Base-by-base conservation (phyloP, 1,140 invertebrate genomes). In the Bombus waltoni region DNA sequence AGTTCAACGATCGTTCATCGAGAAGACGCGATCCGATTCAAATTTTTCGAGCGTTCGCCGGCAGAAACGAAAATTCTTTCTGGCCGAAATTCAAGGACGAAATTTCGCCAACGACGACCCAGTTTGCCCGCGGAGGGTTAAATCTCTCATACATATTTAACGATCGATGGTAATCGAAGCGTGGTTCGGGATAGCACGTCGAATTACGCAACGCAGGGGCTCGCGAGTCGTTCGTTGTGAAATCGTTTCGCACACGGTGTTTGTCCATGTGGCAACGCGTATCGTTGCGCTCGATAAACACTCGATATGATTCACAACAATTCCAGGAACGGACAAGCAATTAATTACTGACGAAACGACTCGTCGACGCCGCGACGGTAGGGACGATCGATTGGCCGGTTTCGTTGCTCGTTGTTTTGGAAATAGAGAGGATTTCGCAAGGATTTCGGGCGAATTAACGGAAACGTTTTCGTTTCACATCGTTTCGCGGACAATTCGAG, bases 121-220 rank as follows among this genome's bases (percentile, higher is more conserved):
- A 22, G 18, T 53, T 53, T 53, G 6, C 47, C 18, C 18, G 2
- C 47, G 22, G 18, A 53, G 47, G 47, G 47, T 53, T 53, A 53
- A 53, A 53, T 53, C 18, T 13, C 59, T 70, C 89, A 93, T 93
- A 91, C 92, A 93, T 93, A 93, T 93, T 93, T 92, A 93, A 93
- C 86, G 89, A 91, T 88, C 92, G 90, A 93, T 92, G 28, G 28
- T n/a, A 13, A 62, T 62, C 59, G 59, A 62, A 59, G 11, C 28
- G 28, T n/a, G 59, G 59, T 4, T 86, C 89, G 79, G 81, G 89
- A 88, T 91, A 80, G 62, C 44, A 70, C 75, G 71, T 79, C 78
- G 83, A 11, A 75, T 92, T 91, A 86, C 47, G 85, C 81, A 92
- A 92, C 66, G 74, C 35, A 38, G 35, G 40, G 35, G 8, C 38